Conservation (phyloP, 1,140 invertebrate genomes). For the Lutraria rhynchaena region DNA sequence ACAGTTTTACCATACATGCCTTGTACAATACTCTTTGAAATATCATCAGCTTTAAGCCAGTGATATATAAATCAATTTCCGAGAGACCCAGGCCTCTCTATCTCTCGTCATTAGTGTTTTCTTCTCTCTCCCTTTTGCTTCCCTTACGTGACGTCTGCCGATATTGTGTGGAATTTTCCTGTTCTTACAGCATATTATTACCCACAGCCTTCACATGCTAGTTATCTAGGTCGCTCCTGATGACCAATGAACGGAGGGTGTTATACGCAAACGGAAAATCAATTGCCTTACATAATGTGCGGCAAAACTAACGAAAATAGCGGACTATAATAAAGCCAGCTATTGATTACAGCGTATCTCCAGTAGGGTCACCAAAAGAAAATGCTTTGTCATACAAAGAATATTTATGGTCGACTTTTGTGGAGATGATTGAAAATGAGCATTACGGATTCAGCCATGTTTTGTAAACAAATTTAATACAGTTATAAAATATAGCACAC, state of each 20-base stretch:
- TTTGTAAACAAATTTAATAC: no score
- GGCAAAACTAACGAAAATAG: conserved; percentile 57
- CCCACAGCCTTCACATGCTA: conserved; percentile 56
- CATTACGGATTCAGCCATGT: no score
- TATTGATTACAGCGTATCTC: conserved; percentile 36
- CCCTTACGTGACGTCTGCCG: conserved; percentile 36
- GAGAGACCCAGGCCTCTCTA: background rate
- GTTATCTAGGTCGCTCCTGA: conserved; percentile 56
- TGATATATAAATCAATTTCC: no score
- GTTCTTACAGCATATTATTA: conserved; percentile 41
- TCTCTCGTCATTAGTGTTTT: conserved; percentile 34
- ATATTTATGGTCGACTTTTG: background rate
- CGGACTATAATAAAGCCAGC: conserved; percentile 33
- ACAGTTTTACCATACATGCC: no score
- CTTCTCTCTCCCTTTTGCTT: conserved; percentile 22
- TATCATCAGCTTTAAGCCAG: no score
- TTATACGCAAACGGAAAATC: conserved; percentile 56
- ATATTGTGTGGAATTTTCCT: conserved; percentile 31
- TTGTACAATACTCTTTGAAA: no score
- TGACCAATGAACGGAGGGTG: conserved; percentile 59
- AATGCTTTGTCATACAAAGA: conserved; percentile 47
- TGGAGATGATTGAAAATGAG: background rate
- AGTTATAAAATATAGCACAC: no score
- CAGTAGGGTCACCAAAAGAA: conserved; percentile 41
- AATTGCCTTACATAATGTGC: conserved; percentile 60